Conservation (phyloP, 2,888 invertebrate genomes). For the Macaria notata region DNA sequence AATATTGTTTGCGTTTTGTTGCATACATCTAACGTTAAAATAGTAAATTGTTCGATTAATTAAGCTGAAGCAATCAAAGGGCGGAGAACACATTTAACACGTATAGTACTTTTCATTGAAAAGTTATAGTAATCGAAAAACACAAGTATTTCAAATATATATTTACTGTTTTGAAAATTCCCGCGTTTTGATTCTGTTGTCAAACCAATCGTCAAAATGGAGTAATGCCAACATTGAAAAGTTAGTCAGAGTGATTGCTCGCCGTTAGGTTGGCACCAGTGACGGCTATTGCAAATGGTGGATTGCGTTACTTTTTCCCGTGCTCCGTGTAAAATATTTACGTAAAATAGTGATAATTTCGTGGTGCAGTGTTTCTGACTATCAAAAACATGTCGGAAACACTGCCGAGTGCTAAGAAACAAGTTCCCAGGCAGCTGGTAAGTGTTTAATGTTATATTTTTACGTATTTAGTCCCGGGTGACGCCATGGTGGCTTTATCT, state of each 20-base stretch:
- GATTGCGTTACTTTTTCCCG: conserved; percentile 82
- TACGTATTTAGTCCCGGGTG: conserved; percentile 82
- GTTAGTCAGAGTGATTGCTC: conserved; percentile 68
- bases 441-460: conserved; percentile 80
- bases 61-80: too few relatives aligned
- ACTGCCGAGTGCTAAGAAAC: conserved; percentile 82
- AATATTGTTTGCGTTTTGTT: too few relatives aligned
- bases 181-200: conserved; percentile 49
- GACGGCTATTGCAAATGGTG: conserved; percentile 81
- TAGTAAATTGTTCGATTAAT: too few relatives aligned
- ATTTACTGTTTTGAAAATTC: conserved; percentile 53
- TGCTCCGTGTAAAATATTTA: conserved; percentile 83
- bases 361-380: conserved; percentile 81
- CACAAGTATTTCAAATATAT: too few relatives aligned
- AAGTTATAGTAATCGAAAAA: too few relatives aligned
- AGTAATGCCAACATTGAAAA: conserved; percentile 61
- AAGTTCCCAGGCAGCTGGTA: conserved; percentile 84
- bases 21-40: too few relatives aligned
- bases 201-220: conserved; percentile 65
- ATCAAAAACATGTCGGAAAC: conserved; percentile 82
- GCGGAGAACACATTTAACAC: too few relatives aligned
- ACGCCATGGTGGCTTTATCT: conserved; percentile 85
- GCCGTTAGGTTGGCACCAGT: conserved; percentile 75
- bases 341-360: conserved; percentile 81
- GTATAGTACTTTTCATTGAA: too few relatives aligned